Base-by-base conservation (phyloP, 2,113 vertebrate genomes). In the Sterrhoptilus dennistouni region DNA sequence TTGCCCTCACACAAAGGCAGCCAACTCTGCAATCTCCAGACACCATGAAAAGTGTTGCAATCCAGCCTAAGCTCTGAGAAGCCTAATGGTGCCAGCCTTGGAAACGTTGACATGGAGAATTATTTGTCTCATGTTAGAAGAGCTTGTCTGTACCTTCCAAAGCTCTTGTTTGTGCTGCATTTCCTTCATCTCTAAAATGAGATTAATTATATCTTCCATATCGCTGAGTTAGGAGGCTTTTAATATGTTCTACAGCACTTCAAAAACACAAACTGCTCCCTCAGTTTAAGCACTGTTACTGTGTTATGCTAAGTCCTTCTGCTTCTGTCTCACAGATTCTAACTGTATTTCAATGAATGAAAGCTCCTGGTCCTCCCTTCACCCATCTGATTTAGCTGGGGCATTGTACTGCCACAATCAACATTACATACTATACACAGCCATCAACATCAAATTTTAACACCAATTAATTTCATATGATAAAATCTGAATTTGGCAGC, bases 401-500 rank as follows among this genome's bases (percentile, higher is more conserved):
- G 25, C 35, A 81, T 78, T 87, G 25, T 52, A 25, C 6, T 59
- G 16, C 23, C 27, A 20, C 35, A 59, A 2, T 77, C 66, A 59
- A 5, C 70, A 28, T 56, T 66, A 36, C 11, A 14, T 19, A 28
- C n/a, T 2, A 0, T 64, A 35, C 44, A 33, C 33, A 59, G 80
- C 83, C 74, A 79, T 79, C 75, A 63, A 38, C 64, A 60, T 69
- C 13, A 81, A 54, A 66, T 84, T 60, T 72, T 80, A 70, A 77
- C 27, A 76, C 6, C 44, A 90, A 42, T 75, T 95, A 77, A 88
- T 97, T 97, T 94, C 65, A 75, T 75, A 57, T 90, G 6, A 85
- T 94, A 93, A 89, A 93, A 86, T 54, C 72, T 81, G 33, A 74
- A 71, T 68, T 49, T 93, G 77, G 91, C 93, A 89, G 42, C 36